Evolutionary conservation across 2,797 vertebrate species (phyloP).

Genomic region (Accipiter fasciatus): DNA sequence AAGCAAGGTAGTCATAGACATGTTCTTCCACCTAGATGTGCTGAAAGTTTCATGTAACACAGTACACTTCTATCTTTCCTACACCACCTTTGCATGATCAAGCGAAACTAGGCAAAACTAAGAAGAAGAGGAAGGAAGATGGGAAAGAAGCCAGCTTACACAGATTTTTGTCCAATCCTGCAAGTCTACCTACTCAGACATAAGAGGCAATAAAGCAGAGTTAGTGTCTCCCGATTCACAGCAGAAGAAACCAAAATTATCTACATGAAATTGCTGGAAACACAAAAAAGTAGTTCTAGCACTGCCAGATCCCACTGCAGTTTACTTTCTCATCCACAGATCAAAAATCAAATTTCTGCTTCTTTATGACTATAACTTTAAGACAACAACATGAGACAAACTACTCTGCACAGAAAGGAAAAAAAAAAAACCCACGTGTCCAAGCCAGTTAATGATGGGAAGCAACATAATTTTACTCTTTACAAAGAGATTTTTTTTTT

Average conservation of each 20-base stretch:
- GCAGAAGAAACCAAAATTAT: conserved; percentile 14
- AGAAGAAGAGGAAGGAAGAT: not conserved
- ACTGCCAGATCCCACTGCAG: not conserved
- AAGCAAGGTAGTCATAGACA: not conserved
- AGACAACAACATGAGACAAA: not conserved
- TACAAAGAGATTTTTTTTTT: not conserved
- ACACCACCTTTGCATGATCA: not conserved
- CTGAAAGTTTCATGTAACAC: not conserved
- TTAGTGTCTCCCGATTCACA: not conserved
- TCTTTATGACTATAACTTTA: not conserved
- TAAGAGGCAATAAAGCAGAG: not conserved
- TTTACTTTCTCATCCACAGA: not conserved
- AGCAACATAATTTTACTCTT: not conserved
- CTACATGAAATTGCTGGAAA: conserved; percentile 6
- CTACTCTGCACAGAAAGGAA: not conserved
- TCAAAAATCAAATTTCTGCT: conserved; percentile 9
- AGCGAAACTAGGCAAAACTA: not conserved
- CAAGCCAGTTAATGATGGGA: not conserved
- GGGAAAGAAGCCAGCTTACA: not conserved
- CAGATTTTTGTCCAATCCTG: not conserved
- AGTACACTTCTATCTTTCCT: not conserved
- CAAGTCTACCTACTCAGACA: not conserved
- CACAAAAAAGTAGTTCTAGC: not conserved
- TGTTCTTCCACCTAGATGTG: rapidly evolving
- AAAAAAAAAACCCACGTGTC: not conserved